Base-by-base conservation (phyloP, 2,113 vertebrate species). In the Strix aluco region DNA sequence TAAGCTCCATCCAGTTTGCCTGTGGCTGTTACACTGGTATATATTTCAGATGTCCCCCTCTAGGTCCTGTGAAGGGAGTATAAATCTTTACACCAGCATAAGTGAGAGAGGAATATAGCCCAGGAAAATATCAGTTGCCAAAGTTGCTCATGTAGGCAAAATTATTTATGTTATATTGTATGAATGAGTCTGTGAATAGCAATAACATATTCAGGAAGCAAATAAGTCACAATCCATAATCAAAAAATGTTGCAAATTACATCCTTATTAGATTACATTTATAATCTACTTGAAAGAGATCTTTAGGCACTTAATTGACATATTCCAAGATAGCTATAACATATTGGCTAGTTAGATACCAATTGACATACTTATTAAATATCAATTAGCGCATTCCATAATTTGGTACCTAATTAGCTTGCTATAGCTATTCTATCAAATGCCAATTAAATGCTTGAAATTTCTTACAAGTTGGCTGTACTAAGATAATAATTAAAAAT, bases 311-410 rank as follows among this genome's bases (percentile, higher is more conserved):
- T 98, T 98, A 98, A 98, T 97, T 98, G 98, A 97, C 96, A 92
- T 96, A 97, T 98, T 98, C 97, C 96, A 97, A 97, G 96, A 98
- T 98, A 97, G 96, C 92, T 97, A 92, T 97, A 97, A 97, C 97
- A 97, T 98, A 98, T 97, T 98, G 97, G 96, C 95, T 98, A 98
- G 97, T 98, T 97, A 98, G 96, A 97, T 96, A 98, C 96, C 97
- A 98, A 98, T 98, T 98, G 98, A 98, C 96, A 98, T 97, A 97
- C 98, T 98, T 98, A 98, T 98, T 98, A 98, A 98, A 98, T 98
- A 98, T 98, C 98, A 98, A 98, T 98, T 98, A 98, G 97, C 62
- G 85, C 94, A 96, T 97, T 97, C 95, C 93, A 96, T 98, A 97
- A 98, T 97, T 98, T 98, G 98, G 97, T 98, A 97, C 96, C 98